Conservation (phyloP, 2,888 invertebrate species). For the Strigamia crassipes region DNA sequence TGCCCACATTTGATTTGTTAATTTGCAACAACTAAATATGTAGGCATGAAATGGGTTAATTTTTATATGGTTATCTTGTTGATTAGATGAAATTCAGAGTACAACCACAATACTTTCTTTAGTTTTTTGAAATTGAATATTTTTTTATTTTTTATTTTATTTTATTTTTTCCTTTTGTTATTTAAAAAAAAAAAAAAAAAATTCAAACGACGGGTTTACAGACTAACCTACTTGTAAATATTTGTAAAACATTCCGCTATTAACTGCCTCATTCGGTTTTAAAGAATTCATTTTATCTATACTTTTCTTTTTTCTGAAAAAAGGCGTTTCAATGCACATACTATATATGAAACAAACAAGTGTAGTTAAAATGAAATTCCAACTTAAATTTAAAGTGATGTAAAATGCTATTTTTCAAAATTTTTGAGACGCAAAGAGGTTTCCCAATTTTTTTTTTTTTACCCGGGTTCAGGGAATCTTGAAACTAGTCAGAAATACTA, state of each 20-base stretch:
- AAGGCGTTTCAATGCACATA: not conserved
- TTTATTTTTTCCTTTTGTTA: too few species aligned
- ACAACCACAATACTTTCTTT: not conserved
- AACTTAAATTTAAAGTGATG: not conserved
- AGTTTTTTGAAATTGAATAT: not conserved
- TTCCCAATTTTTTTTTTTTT: not conserved
- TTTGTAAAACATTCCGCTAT: constrained; percentile 2
- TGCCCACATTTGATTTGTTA: not conserved
- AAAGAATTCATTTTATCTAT: not conserved
- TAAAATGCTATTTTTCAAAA: not conserved
- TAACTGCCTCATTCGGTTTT: not conserved
- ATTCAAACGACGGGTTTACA: too few species aligned
- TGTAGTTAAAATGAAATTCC: not conserved
- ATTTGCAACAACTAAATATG: not conserved
- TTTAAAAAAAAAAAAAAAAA: too few species aligned
- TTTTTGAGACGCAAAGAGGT: not conserved
- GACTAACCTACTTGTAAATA: not conserved
- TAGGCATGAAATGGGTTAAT: not conserved
- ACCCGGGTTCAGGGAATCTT: not conserved
- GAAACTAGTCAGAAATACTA: constrained; percentile 1
- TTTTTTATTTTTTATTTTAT: not conserved
- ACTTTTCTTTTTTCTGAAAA: not conserved
- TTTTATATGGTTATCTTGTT: not conserved
- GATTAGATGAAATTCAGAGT: not conserved
- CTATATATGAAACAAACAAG: not conserved